Evolutionary conservation across 2,113 vertebrate species (phyloP).

Genomic region (Protomyctophum bolini): DNA sequence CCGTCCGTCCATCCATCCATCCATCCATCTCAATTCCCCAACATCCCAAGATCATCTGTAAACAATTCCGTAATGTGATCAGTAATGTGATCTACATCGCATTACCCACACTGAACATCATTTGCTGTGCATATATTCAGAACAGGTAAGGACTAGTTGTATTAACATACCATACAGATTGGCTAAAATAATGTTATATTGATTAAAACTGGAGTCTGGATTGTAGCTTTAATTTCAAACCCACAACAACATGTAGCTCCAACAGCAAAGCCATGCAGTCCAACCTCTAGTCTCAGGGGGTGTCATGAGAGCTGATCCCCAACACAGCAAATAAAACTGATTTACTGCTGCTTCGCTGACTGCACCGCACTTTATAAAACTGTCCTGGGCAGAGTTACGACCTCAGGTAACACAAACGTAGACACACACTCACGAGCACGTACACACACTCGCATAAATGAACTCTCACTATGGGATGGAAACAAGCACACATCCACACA

Average conservation of each 20-base stretch:
- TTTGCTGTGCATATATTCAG: too few relatives aligned
- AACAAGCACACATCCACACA: neutral
- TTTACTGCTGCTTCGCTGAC: slow-evolving; percentile 69
- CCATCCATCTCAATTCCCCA: too few relatives aligned
- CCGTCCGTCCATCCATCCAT: too few relatives aligned
- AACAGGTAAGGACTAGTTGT: too few relatives aligned
- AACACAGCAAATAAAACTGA: slow-evolving; percentile 78
- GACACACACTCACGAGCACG: slow-evolving; percentile 33
- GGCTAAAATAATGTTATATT: too few relatives aligned
- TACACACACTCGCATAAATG: neutral
- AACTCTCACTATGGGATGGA: neutral
- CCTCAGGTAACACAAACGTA: slow-evolving; percentile 58
- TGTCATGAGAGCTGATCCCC: slow-evolving; percentile 74
- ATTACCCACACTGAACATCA: too few relatives aligned
- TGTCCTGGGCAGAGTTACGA: slow-evolving; percentile 74
- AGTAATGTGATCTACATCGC: too few relatives aligned
- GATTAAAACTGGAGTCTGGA: too few relatives aligned
- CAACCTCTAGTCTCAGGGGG: slow-evolving; percentile 68
- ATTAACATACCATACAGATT: too few relatives aligned
- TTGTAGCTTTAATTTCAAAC: slow-evolving; percentile 45
- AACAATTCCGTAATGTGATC: too few relatives aligned
- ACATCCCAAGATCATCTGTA: too few relatives aligned
- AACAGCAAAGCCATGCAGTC: slow-evolving; percentile 65
- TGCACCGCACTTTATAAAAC: slow-evolving; percentile 77
- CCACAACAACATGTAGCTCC: slow-evolving; percentile 72